Evolutionary conservation across 2,113 vertebrate genomes (phyloP), one percentile per base, ranked within the genome.

Genomic region (Fregata magnificens): DNA sequence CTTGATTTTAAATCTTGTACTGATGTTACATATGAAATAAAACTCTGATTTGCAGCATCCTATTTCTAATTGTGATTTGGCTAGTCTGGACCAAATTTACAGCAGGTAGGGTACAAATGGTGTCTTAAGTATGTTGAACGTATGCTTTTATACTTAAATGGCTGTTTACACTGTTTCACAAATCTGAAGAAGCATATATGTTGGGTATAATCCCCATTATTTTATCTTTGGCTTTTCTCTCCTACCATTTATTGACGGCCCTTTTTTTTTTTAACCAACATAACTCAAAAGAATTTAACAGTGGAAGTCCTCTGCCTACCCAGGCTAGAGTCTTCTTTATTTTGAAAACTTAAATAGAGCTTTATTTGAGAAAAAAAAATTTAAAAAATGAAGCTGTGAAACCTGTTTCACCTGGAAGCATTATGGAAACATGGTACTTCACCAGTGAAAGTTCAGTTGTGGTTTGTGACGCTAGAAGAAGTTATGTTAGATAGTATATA

Each of bases 1-100:
- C 47, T 86, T 81, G 45, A 24, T 91, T 85, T 82, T 89, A 71
- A 38, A 63, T 67, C 70, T 92, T 97, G 21, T 82, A 29, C n/a
- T 59, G 42, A 38, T 91, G 55, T 63, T 82, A 59, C 16, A 26
- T 65, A 47, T 10, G 32, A 56, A 89, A 47, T 79, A 61, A 84
- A 92, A 63, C 32, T 70, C 71, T 71, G 44, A 52, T 82, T 82
- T 93, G 61, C 72, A 86, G 36, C 42, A 66, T 63, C 36, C 12
- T 85, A 40, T 88, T 87, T 90, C 47, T 71, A 52, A 56, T 71
- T 79, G 82, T 40, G 44, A 79, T 86, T 78, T 91, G 56, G 13
- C 15, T 74, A 45, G 25, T 49, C 58, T 88, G 52, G 44, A 82
- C 49, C 34, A 82, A 76, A 93, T 85, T 86, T 76, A 56, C 22